phyloP scores from a whole-genome alignment of 2,888 invertebrate species.

The Hymenopus coronatus region DNA sequence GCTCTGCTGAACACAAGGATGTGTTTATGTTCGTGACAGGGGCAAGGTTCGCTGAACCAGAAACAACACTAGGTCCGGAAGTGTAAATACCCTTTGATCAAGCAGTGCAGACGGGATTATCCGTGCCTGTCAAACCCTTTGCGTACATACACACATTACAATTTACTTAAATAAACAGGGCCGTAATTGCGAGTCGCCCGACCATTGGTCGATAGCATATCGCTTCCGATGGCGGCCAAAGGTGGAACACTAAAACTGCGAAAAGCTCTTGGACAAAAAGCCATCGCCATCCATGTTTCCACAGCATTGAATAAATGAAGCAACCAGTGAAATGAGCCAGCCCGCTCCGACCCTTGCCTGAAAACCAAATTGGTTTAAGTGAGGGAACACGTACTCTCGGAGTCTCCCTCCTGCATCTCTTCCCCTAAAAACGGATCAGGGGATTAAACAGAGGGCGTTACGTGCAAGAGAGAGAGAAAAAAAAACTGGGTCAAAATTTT shows the following conservation, averaged over 20 bases:
- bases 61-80: background rate
- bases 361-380: background rate
- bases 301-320: background rate
- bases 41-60: background rate
- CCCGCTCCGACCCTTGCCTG: background rate
- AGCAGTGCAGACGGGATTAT: background rate
- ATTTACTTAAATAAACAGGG: background rate
- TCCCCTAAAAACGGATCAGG: background rate
- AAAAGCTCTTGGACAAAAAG: background rate
- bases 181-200: background rate
- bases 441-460: background rate
- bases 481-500: background rate
- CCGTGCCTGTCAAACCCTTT: background rate
- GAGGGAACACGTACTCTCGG: background rate
- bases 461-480: background rate
- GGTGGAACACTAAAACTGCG: background rate
- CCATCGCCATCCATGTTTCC: background rate
- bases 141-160: background rate
- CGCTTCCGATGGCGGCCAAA: background rate
- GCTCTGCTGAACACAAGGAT: background rate
- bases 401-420: background rate
- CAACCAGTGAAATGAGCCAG: background rate
- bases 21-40: background rate
- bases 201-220: background rate
- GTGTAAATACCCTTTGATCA: background rate